Evolutionary conservation across 2,113 vertebrate species (phyloP).

Genomic region (Pagrus major): DNA sequence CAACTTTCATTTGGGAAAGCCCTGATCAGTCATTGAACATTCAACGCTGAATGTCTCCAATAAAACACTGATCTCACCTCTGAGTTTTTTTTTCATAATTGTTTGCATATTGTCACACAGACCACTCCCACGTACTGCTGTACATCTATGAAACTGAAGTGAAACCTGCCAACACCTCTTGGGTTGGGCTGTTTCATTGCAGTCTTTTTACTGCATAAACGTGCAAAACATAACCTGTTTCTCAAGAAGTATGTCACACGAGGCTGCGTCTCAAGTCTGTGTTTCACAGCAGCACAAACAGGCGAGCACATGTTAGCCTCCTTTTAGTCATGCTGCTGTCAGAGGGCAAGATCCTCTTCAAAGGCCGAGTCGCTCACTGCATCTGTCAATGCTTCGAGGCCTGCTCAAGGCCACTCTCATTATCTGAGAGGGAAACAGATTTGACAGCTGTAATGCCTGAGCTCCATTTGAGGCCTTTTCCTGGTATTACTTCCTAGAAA

Average conservation of each 20-base stretch:
- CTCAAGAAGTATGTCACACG: background rate
- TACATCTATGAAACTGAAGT: background rate
- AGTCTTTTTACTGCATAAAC: background rate
- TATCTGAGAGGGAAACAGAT: background rate
- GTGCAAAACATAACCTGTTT: constrained; percentile 20
- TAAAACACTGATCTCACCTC: background rate
- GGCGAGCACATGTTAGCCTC: constrained; percentile 16
- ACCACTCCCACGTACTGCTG: background rate
- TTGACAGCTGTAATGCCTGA: constrained; percentile 8
- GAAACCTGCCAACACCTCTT: background rate
- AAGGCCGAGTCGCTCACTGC: background rate
- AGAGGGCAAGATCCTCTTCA: constrained; percentile 27
- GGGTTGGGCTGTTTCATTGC: background rate
- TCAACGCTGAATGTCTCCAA: background rate
- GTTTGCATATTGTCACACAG: background rate
- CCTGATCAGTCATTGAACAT: background rate
- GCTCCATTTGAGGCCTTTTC: background rate
- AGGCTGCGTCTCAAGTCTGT: background rate
- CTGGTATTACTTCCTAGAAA: background rate
- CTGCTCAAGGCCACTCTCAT: background rate
- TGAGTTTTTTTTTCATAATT: background rate
- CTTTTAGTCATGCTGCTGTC: constrained; percentile 13
- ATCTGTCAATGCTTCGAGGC: constrained; percentile 17
- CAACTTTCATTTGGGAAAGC: background rate
- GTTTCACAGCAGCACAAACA: constrained; percentile 17